Conservation (phyloP, 2,888 invertebrate genomes). For the Phyto melanocephala region DNA sequence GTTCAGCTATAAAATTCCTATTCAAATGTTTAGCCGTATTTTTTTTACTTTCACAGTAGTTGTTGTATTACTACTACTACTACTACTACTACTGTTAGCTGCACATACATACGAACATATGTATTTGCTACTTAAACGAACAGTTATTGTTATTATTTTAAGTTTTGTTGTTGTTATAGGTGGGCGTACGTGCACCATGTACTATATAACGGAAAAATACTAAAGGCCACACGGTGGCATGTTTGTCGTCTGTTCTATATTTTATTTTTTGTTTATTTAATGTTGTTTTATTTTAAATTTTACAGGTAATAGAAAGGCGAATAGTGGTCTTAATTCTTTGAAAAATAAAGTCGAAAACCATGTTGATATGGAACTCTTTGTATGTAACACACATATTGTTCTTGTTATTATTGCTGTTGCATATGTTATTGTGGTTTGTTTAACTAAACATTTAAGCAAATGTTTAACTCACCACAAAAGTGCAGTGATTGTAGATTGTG, state of each 20-base stretch:
- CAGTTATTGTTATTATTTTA: slow-evolving; percentile 35
- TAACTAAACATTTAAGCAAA: slow-evolving; percentile 48
- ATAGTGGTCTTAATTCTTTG: background rate
- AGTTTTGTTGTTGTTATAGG: slow-evolving; percentile 10
- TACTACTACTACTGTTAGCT: background rate
- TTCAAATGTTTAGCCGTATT: slow-evolving; percentile 3
- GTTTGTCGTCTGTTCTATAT: slow-evolving; percentile 10
- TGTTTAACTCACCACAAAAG: slow-evolving; percentile 46
- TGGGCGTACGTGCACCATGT: slow-evolving; percentile 35
- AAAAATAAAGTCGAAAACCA: background rate
- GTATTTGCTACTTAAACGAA: slow-evolving; percentile 23
- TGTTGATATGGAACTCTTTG: background rate
- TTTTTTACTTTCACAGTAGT: background rate
- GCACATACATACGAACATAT: too few species aligned
- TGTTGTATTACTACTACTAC: background rate
- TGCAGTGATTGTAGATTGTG: background rate
- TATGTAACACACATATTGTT: too few species aligned
- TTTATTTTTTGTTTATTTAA: background rate
- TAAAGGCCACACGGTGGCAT: slow-evolving; percentile 18
- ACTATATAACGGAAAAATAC: slow-evolving; percentile 8
- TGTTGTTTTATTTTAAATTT: background rate
- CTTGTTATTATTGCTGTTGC: slow-evolving; percentile 32
- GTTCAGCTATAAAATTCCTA: background rate
- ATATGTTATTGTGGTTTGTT: slow-evolving; percentile 57
- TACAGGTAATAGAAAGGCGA: background rate